Evolutionary conservation across 2,113 vertebrate species (phyloP).

Genomic region (Marmota monax): DNA sequence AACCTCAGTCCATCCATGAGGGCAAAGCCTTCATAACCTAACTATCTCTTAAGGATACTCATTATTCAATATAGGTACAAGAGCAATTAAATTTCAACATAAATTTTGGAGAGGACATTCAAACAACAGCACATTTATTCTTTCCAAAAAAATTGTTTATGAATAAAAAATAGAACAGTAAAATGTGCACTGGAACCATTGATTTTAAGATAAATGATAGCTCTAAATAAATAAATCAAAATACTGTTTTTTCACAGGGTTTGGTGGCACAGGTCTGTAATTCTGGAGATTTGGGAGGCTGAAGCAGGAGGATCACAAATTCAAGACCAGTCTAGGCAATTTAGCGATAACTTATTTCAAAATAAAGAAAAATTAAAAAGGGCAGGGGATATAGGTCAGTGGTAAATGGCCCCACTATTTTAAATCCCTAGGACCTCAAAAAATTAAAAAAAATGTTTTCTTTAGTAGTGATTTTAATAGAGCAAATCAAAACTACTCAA

Average conservation of each 20-base stretch:
- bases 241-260: neutral
- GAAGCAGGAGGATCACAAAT: no score
- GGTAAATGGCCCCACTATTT: no score
- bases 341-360: no score
- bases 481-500: neutral
- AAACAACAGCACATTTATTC: neutral
- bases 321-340: no score
- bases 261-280: no score
- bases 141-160: conserved; percentile 15
- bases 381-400: no score
- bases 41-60: neutral
- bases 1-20: neutral
- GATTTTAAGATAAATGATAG: neutral
- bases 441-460: no score
- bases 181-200: neutral
- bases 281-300: no score
- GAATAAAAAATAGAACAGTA: neutral
- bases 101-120: neutral
- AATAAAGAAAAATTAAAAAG: no score
- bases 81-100: neutral
- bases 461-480: neutral
- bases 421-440: no score
- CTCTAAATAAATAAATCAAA: conserved; percentile 20
- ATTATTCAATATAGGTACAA: neutral
- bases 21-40: neutral